These are phyloP conservation scores for Promerops cafer DNA, from an alignment of 2,113 vertebrate species.

Conservation along the genomic window DNA sequence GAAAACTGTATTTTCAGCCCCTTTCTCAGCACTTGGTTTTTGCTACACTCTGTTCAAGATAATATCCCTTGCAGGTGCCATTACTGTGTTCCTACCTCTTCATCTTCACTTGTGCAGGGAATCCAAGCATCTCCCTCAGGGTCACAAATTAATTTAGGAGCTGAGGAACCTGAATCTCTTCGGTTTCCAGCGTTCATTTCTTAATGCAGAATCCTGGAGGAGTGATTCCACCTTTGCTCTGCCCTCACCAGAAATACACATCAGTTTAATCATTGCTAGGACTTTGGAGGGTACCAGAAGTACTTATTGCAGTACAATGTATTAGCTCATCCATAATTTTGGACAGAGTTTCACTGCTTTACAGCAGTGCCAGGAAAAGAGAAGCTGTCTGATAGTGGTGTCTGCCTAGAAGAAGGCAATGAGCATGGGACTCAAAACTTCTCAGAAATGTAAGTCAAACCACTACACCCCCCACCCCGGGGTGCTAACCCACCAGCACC, in stretches of 20 bases:
- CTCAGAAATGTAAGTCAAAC: neutral
- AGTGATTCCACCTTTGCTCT: neutral
- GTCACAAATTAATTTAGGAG: neutral
- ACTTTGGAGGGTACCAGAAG: neutral
- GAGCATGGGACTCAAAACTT: neutral
- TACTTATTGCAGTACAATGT: neutral
- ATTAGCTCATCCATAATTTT: neutral
- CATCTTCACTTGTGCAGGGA: neutral
- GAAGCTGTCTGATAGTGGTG: neutral
- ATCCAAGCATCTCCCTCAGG: neutral
- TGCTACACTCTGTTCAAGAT: neutral
- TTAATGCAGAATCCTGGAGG: neutral
- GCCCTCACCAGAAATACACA: neutral
- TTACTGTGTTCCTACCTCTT: neutral
- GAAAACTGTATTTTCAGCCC: neutral
- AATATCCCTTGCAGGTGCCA: neutral
- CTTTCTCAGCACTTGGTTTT: neutral
- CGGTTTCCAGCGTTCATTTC: neutral
- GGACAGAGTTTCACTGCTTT: neutral
- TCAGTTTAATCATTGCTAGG: neutral
- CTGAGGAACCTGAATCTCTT: neutral
- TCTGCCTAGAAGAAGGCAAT: neutral
- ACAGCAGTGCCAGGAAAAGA: neutral
- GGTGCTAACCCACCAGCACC: neutral
- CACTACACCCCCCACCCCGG: fast-evolving